A percentile compares a stretch with the other conserved stretches of the same genome.
phyloP scores from a whole-genome alignment of 2,113 vertebrate species.

The Stercorarius parasiticus region DNA sequence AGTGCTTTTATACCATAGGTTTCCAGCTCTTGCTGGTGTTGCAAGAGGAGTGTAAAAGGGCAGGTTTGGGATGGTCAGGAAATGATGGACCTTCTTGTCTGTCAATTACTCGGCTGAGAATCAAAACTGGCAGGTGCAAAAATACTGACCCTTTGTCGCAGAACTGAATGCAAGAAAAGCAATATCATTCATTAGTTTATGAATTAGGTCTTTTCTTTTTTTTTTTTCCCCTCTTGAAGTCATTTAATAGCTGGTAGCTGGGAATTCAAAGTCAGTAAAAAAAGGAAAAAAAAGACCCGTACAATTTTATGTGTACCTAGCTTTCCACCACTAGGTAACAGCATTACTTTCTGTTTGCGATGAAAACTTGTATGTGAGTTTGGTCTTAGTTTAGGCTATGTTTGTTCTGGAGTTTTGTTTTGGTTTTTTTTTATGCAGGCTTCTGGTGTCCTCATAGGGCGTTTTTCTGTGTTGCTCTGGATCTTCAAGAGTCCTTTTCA shows the following conservation, averaged over 20 bases:
- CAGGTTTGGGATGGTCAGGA: background rate
- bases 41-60: background rate
- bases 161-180: background rate
- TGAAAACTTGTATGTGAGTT: background rate
- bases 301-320: background rate
- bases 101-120: background rate
- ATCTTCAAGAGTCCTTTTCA: background rate
- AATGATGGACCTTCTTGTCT: background rate
- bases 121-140: background rate
- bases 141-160: background rate
- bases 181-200: background rate
- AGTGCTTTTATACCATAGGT: background rate
- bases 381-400: background rate
- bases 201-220: background rate
- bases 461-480: background rate
- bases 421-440: background rate
- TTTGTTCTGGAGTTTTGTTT: background rate
- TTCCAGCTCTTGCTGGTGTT: background rate
- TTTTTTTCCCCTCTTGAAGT: background rate
- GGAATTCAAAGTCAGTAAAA: background rate
- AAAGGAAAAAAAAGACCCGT: background rate
- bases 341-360: conserved; percentile 11
- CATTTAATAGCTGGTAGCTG: background rate
- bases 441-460: background rate
- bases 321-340: conserved; percentile 30